Evolutionary conservation across 2,113 vertebrate species (phyloP).

Genomic region (Albula glossodonta): DNA sequence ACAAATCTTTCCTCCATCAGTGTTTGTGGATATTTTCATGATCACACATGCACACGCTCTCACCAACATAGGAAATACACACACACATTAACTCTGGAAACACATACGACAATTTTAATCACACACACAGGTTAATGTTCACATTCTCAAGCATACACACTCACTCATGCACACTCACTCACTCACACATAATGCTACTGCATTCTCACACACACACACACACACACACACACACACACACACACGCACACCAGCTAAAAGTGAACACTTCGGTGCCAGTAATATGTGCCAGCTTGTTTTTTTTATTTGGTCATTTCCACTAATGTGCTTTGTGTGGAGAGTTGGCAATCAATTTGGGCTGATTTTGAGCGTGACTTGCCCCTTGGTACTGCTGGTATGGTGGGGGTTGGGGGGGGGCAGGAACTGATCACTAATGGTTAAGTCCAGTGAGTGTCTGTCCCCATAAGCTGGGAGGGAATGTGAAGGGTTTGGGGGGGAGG

Average conservation of each 20-base stretch:
- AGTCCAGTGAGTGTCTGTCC: constrained; percentile 7
- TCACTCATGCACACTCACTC: background rate
- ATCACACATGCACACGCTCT: constrained; percentile 24
- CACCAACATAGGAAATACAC: background rate
- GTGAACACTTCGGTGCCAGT: constrained; percentile 36
- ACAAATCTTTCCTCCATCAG: background rate
- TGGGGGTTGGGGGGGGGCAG: background rate
- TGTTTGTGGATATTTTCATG: background rate
- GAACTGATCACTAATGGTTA: constrained; percentile 34
- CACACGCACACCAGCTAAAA: background rate
- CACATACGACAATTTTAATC: background rate
- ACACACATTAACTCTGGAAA: background rate
- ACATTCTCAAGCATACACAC: background rate
- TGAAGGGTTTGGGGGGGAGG: background rate
- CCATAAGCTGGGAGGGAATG: background rate
- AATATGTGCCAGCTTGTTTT: constrained; percentile 35
- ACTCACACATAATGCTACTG: constrained; percentile 15
- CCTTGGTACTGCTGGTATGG: background rate
- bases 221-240: constrained; percentile 26
- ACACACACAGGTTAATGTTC: background rate
- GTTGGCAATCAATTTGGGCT: constrained; percentile 44
- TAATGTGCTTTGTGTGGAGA: constrained; percentile 48
- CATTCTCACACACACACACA: constrained; percentile 18
- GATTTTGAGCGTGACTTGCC: constrained; percentile 43
- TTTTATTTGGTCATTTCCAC: constrained; percentile 45